These are phyloP conservation scores for Calliphora vicina DNA, from an alignment of 1,140 invertebrate species.

Conservation along the genomic window DNA sequence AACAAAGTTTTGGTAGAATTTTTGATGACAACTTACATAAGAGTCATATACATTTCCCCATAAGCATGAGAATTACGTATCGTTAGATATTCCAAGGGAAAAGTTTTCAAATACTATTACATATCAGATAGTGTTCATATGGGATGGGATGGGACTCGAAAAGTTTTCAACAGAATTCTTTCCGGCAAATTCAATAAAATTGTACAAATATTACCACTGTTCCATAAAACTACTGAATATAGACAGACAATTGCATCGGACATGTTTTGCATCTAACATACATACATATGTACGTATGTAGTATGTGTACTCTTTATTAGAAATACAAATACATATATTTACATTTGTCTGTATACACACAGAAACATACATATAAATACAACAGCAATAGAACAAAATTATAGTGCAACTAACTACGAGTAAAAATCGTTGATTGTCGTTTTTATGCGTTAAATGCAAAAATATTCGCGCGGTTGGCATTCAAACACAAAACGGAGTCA, in stretches of 20 bases:
- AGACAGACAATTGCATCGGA: neutral
- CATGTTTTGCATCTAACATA: slow-evolving; percentile 23
- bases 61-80: too few relatives aligned
- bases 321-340: neutral
- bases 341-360: neutral
- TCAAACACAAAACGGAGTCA: slow-evolving; percentile 61
- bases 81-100: too few relatives aligned
- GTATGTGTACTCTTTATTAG: neutral
- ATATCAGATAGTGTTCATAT: too few relatives aligned
- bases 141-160: too few relatives aligned
- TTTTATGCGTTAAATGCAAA: slow-evolving; percentile 20
- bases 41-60: too few relatives aligned
- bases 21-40: too few relatives aligned
- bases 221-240: neutral
- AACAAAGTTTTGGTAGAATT: too few relatives aligned
- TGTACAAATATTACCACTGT: neutral
- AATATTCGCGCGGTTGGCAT: slow-evolving; percentile 44
- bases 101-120: too few relatives aligned
- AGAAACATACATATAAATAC: neutral
- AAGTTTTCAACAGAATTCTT: too few relatives aligned
- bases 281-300: neutral
- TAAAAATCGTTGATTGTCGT: slow-evolving; percentile 35
- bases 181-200: too few relatives aligned
- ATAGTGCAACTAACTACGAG: slow-evolving; percentile 30
- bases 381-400: neutral